Percentiles rank a stretch among this genome's conserved stretches.
These are phyloP conservation scores for Paralichthys olivaceus DNA, from an alignment of 2,113 vertebrate genomes.

Conservation along the genomic window DNA sequence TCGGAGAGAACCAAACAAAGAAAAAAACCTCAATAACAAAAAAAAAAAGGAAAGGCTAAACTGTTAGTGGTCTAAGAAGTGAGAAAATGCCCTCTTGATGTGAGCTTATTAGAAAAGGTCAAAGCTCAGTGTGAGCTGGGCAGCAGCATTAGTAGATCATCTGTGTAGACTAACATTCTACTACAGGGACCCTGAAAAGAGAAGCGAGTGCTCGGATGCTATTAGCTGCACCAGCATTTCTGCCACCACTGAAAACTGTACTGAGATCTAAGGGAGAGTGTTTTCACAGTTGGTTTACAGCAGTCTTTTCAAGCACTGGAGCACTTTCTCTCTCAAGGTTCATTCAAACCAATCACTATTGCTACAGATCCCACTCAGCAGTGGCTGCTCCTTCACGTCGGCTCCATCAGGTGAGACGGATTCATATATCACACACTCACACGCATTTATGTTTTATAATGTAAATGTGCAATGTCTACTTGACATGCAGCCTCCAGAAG, in stretches of 20 bases:
- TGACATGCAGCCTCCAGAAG: too few species aligned
- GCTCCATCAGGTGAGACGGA: too few species aligned
- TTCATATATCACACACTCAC: too few species aligned
- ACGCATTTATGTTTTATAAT: too few species aligned
- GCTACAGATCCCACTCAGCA: too few species aligned
- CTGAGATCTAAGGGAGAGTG: conserved; percentile 5
- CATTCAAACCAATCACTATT: neutral
- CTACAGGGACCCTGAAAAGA: conserved; percentile 8
- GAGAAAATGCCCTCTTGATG: conserved; percentile 33
- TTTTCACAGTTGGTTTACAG: conserved; percentile 15
- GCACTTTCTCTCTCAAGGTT: conserved; percentile 7
- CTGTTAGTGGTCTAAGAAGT: neutral
- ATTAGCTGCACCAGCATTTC: conserved; percentile 31
- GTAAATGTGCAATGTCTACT: too few species aligned
- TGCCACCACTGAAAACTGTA: conserved; percentile 10
- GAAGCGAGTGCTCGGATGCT: conserved; percentile 18
- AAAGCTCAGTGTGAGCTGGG: conserved; percentile 42
- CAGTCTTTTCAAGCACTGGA: conserved; percentile 1
- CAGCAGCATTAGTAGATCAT: conserved; percentile 30
- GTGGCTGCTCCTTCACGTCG: too few species aligned
- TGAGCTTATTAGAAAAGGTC: conserved; percentile 55
- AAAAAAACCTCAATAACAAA: neutral
- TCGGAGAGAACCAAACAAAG: neutral
- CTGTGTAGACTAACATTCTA: conserved; percentile 25
- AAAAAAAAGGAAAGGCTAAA: neutral